Conservation (phyloP, 2,113 vertebrate genomes). For the Platysteira castanea region DNA sequence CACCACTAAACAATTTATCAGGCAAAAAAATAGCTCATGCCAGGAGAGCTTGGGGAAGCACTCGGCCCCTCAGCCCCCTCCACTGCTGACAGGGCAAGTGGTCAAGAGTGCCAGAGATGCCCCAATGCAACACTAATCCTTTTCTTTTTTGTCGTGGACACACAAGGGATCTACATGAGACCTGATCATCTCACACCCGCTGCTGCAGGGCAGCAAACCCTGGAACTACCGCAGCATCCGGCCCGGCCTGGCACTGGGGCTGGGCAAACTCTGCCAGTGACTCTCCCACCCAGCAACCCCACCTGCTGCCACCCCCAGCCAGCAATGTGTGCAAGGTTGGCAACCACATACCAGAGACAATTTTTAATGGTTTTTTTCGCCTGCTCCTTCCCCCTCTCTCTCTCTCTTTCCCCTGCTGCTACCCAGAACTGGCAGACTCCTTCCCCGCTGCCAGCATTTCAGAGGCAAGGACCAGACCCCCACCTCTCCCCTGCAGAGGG, state of each 20-base stretch:
- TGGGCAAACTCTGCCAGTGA: accelerated
- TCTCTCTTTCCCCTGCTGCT: neutral
- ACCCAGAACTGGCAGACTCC: neutral
- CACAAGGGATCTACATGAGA: neutral
- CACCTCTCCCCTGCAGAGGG: neutral
- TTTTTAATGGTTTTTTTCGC: neutral
- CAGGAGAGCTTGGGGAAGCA: neutral
- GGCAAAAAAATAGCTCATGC: conserved; percentile 58
- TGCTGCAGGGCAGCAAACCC: neutral
- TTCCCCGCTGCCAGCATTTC: neutral
- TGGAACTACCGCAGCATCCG: neutral
- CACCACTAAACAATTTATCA: conserved; percentile 64
- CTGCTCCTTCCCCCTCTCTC: neutral
- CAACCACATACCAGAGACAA: neutral
- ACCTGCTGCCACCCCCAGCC: neutral
- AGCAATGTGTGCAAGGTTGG: accelerated
- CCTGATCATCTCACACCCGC: accelerated
- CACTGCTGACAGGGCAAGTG: neutral
- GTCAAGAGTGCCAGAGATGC: neutral
- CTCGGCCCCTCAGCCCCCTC: neutral
- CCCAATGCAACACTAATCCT: neutral
- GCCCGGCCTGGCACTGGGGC: neutral
- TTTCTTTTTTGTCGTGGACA: neutral
- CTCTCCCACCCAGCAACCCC: neutral
- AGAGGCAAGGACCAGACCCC: neutral